Evolutionary conservation across 2,113 vertebrate species (phyloP), one percentile per base, ranked within the genome.

Genomic region (Beaufortia kweichowensis): DNA sequence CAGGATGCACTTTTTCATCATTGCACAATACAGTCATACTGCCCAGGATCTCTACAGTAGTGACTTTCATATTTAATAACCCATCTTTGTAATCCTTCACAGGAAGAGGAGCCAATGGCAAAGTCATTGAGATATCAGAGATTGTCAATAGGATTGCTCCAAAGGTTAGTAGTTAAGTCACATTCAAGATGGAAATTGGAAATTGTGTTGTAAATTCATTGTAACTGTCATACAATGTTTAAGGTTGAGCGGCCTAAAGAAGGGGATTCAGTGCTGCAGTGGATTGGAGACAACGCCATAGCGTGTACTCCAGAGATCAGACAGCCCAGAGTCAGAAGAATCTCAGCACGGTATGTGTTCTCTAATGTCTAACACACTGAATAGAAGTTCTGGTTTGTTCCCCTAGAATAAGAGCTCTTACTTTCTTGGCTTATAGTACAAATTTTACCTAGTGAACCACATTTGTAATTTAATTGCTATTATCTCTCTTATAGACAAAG

Each of bases 111-210:
- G 79, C 76, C 77, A 75, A 62, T 4, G 82, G 73, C 66, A 88
- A 86, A 17, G 81, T 83, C n/a, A 92, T 96, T 77, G 93, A 95
- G 82, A 97, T 98, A 85, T 93, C 96, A 0, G 95, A 98, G 79
- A 95, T 97, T 74, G 96, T 96, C 50, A 95, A 93, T 86, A 92
- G 96, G 2, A 96, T 98, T 82, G 96, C 95, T 85, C 96, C 96
- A 80, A 94, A 96, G 94, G 96, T 98, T 90, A 91, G 69, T 83
- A 63, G 31, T 5, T 39, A 24, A 43, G 21, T 6, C 41, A 21
- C n/a, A 14, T 56, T 69, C 28, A 41, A 7, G 26, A 26, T 15
- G 29, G 15, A n/a, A 28, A 29, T 12, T 0, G 3, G 31, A 31
- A 23, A 5, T 3, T 17, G 3, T 17, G 1, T 23, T 3, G 35